Evolutionary conservation across 1,140 invertebrate species (phyloP).

Genomic region (Phthorimaea operculella): DNA sequence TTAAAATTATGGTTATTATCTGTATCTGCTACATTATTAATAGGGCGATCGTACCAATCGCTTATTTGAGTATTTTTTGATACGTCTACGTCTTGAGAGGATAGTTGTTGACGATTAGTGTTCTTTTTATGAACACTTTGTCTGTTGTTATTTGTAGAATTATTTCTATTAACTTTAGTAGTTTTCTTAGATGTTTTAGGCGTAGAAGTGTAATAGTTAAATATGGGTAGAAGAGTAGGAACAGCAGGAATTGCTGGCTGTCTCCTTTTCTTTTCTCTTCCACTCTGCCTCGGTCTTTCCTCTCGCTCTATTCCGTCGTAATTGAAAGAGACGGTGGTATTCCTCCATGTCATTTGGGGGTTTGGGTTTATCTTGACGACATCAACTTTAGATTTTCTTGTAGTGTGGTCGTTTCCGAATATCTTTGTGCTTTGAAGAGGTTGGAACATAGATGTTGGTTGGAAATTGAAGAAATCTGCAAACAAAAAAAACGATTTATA

Average conservation of each 20-base stretch:
- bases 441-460: neutral
- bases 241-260: neutral
- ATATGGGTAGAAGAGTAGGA: neutral
- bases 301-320: neutral
- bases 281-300: neutral
- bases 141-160: neutral
- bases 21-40: neutral
- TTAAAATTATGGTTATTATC: neutral
- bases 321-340: neutral
- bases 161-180: conserved; percentile 4
- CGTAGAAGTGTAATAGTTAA: neutral
- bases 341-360: neutral
- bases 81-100: neutral
- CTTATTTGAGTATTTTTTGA: neutral
- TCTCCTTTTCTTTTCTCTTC: neutral
- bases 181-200: neutral
- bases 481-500: neutral
- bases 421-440: neutral
- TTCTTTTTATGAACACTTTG: neutral
- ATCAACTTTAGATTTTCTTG: neutral
- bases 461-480: neutral
- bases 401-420: neutral
- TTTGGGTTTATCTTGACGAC: neutral
- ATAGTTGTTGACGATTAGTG: neutral
- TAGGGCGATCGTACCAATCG: neutral